These are phyloP conservation scores for Nomada fabriciana DNA, from an alignment of 2,888 invertebrate species.

Conservation along the genomic window DNA sequence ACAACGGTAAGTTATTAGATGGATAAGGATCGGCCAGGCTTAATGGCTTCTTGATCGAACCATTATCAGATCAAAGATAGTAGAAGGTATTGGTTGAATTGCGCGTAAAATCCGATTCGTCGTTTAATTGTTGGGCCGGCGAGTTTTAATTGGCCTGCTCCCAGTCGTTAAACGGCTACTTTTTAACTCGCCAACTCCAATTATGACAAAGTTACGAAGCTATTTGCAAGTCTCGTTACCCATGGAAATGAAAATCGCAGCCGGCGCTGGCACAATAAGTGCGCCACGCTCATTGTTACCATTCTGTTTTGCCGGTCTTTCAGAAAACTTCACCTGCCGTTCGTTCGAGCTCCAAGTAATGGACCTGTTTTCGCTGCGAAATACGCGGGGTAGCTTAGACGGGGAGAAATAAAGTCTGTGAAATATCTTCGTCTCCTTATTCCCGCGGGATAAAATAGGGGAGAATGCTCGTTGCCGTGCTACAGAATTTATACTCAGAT, in stretches of 20 bases:
- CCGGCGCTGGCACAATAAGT: not conserved
- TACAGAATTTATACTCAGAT: not conserved
- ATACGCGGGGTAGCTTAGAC: not conserved
- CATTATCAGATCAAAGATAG: not conserved
- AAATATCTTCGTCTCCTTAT: not conserved
- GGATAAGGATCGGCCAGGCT: too few species aligned
- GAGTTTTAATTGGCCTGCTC: slow-evolving; percentile 31
- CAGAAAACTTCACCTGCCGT: slow-evolving; percentile 13
- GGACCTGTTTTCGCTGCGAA: not conserved
- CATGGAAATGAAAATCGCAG: slow-evolving; percentile 41
- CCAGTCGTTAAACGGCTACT: slow-evolving; percentile 26
- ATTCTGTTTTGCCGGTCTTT: not conserved
- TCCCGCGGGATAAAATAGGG: not conserved
- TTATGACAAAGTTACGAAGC: slow-evolving; percentile 38
- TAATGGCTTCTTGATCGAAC: not conserved
- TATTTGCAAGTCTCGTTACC: slow-evolving; percentile 40
- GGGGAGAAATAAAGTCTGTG: not conserved
- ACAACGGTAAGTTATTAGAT: not conserved
- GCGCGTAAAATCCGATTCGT: slow-evolving; percentile 7
- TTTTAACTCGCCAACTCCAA: slow-evolving; percentile 33
- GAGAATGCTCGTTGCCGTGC: not conserved
- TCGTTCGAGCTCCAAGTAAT: not conserved
- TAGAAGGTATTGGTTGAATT: slow-evolving; percentile 12
- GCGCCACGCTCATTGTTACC: not conserved
- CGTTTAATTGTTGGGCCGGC: slow-evolving; percentile 1